Evolutionary conservation across 23 tunicate genomes (phyloP).

Genomic region (Diplosoma virens): DNA sequence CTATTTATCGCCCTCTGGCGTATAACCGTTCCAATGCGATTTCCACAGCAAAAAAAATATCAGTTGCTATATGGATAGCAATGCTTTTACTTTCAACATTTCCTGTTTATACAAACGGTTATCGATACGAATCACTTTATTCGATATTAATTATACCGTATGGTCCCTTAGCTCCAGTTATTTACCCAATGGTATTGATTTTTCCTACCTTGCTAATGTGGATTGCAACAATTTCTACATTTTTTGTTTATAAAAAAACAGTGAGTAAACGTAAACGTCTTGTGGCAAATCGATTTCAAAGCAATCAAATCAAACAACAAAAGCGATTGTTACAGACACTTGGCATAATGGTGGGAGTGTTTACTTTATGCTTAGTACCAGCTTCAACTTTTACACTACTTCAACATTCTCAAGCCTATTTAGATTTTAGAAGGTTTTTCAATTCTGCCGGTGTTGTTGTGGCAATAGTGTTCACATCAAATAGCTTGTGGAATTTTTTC

Average conservation of each 20-base stretch:
- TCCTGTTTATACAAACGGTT: slow-evolving; percentile 17
- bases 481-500: slow-evolving; percentile 57
- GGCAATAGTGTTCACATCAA: slow-evolving; percentile 23
- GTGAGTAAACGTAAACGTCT: not conserved
- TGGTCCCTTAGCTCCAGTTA: slow-evolving; percentile 11
- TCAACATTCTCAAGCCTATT: too few relatives aligned
- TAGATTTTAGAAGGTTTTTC: not conserved
- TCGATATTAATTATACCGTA: slow-evolving; percentile 32
- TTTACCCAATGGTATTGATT: slow-evolving; percentile 38
- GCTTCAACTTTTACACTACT: slow-evolving; percentile 14
- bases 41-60: not conserved
- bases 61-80: slow-evolving; percentile 18
- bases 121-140: slow-evolving; percentile 34
- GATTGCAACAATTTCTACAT: slow-evolving; percentile 31
- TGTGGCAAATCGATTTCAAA: not conserved
- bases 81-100: slow-evolving; percentile 25
- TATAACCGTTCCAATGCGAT: slow-evolving; percentile 26
- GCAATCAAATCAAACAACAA: slow-evolving; percentile 31
- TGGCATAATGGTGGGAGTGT: slow-evolving; percentile 69
- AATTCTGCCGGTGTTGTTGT: slow-evolving; percentile 34
- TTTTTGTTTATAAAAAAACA: slow-evolving; percentile 3
- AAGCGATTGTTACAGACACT: slow-evolving; percentile 50
- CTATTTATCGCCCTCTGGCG: slow-evolving; percentile 28
- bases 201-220: slow-evolving; percentile 57
- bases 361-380: slow-evolving; percentile 52